Conservation (phyloP, 2,888 invertebrate species). For the Nebria brevicollis region DNA sequence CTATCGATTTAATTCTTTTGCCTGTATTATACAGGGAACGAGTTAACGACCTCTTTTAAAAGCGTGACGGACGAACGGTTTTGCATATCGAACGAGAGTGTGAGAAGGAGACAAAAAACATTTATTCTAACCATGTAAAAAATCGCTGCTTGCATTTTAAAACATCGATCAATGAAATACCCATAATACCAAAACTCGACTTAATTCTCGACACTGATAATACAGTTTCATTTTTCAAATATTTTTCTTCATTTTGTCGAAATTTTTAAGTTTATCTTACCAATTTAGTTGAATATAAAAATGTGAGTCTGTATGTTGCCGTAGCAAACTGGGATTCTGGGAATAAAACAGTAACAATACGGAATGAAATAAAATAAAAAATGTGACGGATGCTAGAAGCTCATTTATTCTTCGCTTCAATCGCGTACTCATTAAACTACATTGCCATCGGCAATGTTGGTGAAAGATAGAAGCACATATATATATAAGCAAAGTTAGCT, state of each 20-base stretch:
- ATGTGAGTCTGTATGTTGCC: not conserved
- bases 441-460: not conserved
- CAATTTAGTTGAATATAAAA: not conserved
- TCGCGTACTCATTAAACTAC: not conserved
- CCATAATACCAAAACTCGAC: not conserved
- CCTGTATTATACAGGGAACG: not conserved
- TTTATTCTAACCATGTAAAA: slow-evolving; percentile 31
- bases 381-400: not conserved
- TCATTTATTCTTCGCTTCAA: not conserved
- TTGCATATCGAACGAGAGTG: not conserved
- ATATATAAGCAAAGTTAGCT: not conserved
- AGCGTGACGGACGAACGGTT: not conserved
- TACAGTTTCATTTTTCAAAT: not conserved
- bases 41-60: slow-evolving; percentile 25
- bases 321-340: too few relatives aligned
- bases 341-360: too few relatives aligned
- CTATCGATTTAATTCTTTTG: not conserved
- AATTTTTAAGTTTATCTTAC: too few relatives aligned
- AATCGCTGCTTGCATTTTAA: slow-evolving; percentile 34
- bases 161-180: not conserved
- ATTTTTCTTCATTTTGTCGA: not conserved
- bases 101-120: not conserved
- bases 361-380: not conserved
- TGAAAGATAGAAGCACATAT: not conserved
- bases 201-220: not conserved